Evolutionary conservation across 2,888 invertebrate genomes (phyloP).

Genomic region (Ophion costatus): DNA sequence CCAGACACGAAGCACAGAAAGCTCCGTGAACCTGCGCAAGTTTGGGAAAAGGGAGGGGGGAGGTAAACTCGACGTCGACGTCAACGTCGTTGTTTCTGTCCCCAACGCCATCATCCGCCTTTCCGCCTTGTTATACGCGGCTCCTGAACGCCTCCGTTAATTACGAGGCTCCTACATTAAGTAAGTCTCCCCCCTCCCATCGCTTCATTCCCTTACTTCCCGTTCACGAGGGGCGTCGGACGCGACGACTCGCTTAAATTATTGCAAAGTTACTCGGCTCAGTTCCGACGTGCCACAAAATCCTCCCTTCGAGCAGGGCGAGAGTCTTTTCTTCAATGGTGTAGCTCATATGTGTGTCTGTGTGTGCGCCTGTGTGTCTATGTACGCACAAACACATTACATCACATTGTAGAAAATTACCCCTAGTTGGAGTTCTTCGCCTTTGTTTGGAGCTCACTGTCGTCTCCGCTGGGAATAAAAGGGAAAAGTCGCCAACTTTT

Average conservation of each 20-base stretch:
- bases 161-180: slow-evolving; percentile 79
- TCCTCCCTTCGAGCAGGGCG: slow-evolving; percentile 14
- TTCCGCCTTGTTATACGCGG: slow-evolving; percentile 78
- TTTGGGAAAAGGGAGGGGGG: slow-evolving; percentile 34
- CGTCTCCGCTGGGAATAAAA: slow-evolving; percentile 5
- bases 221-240: slow-evolving; percentile 6
- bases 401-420: slow-evolving; percentile 28
- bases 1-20: slow-evolving; percentile 22
- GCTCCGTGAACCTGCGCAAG: slow-evolving; percentile 45
- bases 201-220: not conserved
- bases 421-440: slow-evolving; percentile 9
- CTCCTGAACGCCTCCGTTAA: slow-evolving; percentile 79
- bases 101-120: slow-evolving; percentile 69
- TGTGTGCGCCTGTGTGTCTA: not conserved
- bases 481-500: slow-evolving; percentile 41
- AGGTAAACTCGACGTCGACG: slow-evolving; percentile 56
- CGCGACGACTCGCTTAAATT: slow-evolving; percentile 67
- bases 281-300: slow-evolving; percentile 50
- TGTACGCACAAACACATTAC: slow-evolving; percentile 1
- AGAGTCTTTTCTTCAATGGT: slow-evolving; percentile 41
- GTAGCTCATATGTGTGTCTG: not conserved
- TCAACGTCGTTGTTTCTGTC: slow-evolving; percentile 65
- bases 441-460: not conserved
- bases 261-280: slow-evolving; percentile 67
- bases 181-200: slow-evolving; percentile 65